Conservation (phyloP, 2,797 vertebrate genomes). For the Gephyroberyx darwinii region DNA sequence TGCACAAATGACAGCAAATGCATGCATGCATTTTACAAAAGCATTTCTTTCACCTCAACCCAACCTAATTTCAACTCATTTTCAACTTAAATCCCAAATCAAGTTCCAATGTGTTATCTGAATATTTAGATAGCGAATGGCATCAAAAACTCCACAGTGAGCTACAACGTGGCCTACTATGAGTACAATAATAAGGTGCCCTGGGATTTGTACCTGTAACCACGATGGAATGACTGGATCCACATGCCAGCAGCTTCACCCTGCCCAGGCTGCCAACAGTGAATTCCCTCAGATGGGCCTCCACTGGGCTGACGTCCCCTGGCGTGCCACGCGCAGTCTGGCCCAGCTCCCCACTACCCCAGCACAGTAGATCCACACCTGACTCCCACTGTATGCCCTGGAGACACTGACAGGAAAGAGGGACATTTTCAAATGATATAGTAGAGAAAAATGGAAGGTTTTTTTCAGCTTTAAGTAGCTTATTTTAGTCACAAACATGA, state of each 20-base stretch:
- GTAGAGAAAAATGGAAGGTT: neutral
- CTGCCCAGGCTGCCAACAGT: slow-evolving; percentile 33
- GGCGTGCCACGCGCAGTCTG: slow-evolving; percentile 53
- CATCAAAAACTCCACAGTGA: neutral
- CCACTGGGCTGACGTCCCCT: slow-evolving; percentile 35
- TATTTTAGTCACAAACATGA: neutral
- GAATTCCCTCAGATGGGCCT: slow-evolving; percentile 52
- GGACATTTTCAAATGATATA: neutral
- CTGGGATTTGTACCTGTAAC: slow-evolving; percentile 64
- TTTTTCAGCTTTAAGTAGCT: neutral
- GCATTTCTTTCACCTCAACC: neutral
- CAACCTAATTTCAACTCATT: neutral
- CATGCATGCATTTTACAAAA: neutral
- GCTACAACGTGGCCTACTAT: neutral
- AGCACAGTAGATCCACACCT: slow-evolving; percentile 64
- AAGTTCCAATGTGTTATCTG: neutral
- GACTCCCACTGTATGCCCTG: slow-evolving; percentile 17
- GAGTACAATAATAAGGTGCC: too few species aligned
- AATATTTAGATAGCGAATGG: neutral
- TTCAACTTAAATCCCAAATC: neutral
- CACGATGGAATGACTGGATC: slow-evolving; percentile 67
- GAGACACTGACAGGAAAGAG: slow-evolving; percentile 23
- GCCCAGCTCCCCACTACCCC: slow-evolving; percentile 64
- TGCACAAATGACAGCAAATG: neutral
- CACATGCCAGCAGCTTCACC: slow-evolving; percentile 67